These are phyloP conservation scores for Podilymbus podiceps DNA, from an alignment of 2,113 vertebrate genomes.

Conservation along the genomic window DNA sequence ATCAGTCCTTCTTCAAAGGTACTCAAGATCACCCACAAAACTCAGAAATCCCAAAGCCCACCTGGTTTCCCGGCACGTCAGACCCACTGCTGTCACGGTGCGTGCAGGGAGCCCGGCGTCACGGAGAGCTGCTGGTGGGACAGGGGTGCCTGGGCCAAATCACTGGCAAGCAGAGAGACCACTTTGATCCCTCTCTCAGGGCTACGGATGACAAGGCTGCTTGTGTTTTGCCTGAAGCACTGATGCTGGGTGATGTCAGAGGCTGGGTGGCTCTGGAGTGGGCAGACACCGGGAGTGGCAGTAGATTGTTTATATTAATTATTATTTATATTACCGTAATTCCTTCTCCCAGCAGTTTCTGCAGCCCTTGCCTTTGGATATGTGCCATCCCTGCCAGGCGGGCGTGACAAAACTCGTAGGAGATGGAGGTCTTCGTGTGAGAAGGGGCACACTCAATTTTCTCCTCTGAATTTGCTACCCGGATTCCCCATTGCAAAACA, in stretches of 20 bases:
- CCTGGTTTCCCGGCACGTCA: neutral
- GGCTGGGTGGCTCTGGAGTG: neutral
- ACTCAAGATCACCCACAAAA: neutral
- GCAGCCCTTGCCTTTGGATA: neutral
- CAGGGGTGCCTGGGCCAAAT: neutral
- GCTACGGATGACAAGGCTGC: fast-evolving
- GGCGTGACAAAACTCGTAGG: neutral
- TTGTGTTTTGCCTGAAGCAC: neutral
- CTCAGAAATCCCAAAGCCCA: neutral
- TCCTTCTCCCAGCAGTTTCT: neutral
- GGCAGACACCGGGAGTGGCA: neutral
- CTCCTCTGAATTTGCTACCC: neutral
- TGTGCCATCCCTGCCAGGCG: neutral
- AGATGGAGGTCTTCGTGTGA: neutral
- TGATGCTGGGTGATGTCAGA: neutral
- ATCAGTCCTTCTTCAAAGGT: neutral
- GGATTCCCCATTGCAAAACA: neutral
- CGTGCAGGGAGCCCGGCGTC: fast-evolving
- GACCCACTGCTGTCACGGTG: fast-evolving
- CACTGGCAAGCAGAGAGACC: neutral
- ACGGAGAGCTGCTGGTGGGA: neutral
- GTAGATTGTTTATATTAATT: neutral
- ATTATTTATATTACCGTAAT: neutral
- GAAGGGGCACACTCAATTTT: neutral
- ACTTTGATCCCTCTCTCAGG: neutral